Evolutionary conservation across 2,888 invertebrate species (phyloP).

Genomic region (Rhagonycha lutea): DNA sequence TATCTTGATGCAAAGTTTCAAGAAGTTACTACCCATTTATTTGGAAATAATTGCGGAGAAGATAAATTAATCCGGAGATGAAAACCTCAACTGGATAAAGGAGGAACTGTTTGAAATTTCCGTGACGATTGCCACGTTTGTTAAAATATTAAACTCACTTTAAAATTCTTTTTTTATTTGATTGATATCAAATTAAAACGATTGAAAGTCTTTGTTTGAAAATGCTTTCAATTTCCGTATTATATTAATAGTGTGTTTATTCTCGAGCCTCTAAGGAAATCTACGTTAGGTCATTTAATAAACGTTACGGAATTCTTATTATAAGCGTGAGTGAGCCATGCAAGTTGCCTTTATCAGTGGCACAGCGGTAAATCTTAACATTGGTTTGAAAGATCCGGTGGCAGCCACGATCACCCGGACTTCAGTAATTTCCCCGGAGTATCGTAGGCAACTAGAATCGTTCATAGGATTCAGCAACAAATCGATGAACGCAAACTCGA

Average conservation of each 20-base stretch:
- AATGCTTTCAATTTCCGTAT: not conserved
- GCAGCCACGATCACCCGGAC: conserved; percentile 40
- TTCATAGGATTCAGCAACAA: conserved; percentile 40
- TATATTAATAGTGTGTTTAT: not conserved
- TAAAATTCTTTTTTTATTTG: not conserved
- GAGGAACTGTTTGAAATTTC: not conserved
- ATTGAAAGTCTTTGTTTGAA: not conserved
- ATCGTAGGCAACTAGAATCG: conserved; percentile 46
- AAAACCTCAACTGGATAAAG: not conserved
- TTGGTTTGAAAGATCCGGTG: conserved; percentile 40
- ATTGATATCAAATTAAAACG: not conserved
- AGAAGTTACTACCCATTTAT: not conserved
- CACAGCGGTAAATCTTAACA: conserved; percentile 43
- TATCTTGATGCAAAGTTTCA: not conserved
- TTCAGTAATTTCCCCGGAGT: conserved; percentile 48
- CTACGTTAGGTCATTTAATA: conserved; percentile 30
- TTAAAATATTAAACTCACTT: not conserved
- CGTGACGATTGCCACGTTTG: not conserved
- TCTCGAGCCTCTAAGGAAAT: conserved; percentile 18
- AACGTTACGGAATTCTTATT: conserved; percentile 41
- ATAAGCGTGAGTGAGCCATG: conserved; percentile 36
- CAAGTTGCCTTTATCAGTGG: conserved; percentile 36
- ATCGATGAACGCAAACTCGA: conserved; percentile 37
- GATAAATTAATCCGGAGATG: not conserved
- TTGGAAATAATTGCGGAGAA: not conserved